Evolutionary conservation across 2,888 invertebrate species (phyloP).

Genomic region (Pinctada fucata): DNA sequence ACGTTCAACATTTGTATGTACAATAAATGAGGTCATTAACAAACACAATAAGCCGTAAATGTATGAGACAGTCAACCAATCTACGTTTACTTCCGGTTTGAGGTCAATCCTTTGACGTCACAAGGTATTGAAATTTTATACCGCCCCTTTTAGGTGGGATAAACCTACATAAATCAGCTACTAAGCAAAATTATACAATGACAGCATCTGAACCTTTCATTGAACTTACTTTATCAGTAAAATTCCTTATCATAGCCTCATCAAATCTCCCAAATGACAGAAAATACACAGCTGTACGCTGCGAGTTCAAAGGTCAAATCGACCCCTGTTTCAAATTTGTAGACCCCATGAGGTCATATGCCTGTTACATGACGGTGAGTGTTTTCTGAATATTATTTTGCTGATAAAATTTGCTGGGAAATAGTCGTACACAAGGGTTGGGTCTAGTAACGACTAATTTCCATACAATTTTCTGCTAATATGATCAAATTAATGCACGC

Average conservation of each 20-base stretch:
- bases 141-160: conserved; percentile 24
- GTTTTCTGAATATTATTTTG: conserved; percentile 79
- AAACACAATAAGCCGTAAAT: conserved; percentile 35
- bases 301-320: conserved; percentile 74
- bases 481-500: conserved; percentile 47
- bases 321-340: conserved; percentile 72
- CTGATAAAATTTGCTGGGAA: conserved; percentile 79
- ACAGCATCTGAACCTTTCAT: not conserved
- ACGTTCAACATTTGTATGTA: not conserved
- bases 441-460: conserved; percentile 45
- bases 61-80: conserved; percentile 36
- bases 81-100: conserved; percentile 35
- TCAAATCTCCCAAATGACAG: not conserved
- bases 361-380: conserved; percentile 79
- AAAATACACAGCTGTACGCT: conserved; percentile 12
- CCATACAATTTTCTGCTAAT: conserved; percentile 43
- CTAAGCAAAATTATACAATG: not conserved
- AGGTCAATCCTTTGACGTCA: conserved; percentile 38
- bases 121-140: conserved; percentile 22
- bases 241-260: not conserved
- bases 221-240: no score
- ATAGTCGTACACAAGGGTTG: conserved; percentile 60
- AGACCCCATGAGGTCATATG: conserved; percentile 76
- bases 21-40: conserved; percentile 33
- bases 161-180: not conserved